These are phyloP conservation scores for Stigmatopora nigra DNA, from an alignment of 2,113 vertebrate species.

Conservation along the genomic window DNA sequence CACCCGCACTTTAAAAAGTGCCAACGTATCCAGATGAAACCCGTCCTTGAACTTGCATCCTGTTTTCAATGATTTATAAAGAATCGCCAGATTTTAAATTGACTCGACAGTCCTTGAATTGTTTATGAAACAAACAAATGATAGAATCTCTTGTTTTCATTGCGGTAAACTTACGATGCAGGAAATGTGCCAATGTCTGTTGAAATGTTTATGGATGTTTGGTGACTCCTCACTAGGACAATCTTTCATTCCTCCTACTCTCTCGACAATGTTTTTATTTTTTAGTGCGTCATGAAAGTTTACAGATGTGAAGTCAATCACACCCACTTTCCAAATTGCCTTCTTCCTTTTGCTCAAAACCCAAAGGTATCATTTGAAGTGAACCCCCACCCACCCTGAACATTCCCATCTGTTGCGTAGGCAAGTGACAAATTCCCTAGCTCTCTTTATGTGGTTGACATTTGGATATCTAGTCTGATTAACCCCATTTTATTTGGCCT, in stretches of 20 bases:
- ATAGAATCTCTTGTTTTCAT: background rate
- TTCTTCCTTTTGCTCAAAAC: slow-evolving; percentile 24
- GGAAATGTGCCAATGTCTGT: slow-evolving; percentile 35
- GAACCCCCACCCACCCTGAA: background rate
- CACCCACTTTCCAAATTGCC: slow-evolving; percentile 24
- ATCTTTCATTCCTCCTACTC: slow-evolving; percentile 38
- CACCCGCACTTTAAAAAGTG: slow-evolving; percentile 40
- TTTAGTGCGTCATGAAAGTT: slow-evolving; percentile 15
- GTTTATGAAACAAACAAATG: background rate
- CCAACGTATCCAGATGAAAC: slow-evolving; percentile 18
- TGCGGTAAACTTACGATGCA: background rate
- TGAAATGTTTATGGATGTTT: slow-evolving; percentile 23
- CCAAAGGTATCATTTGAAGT: slow-evolving; percentile 15
- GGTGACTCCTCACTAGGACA: background rate
- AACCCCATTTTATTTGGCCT: background rate
- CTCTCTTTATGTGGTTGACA: background rate
- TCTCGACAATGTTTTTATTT: slow-evolving; percentile 15
- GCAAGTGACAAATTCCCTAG: background rate
- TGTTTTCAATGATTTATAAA: slow-evolving; percentile 8
- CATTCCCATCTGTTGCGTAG: background rate
- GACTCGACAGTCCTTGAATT: background rate
- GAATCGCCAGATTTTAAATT: background rate
- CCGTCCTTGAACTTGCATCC: slow-evolving; percentile 5
- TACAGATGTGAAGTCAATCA: slow-evolving; percentile 42
- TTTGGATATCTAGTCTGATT: background rate